Evolutionary conservation across 1,140 invertebrate genomes (phyloP), one percentile per base, ranked within the genome.

Genomic region (Ceratoteleas bidentatus): DNA sequence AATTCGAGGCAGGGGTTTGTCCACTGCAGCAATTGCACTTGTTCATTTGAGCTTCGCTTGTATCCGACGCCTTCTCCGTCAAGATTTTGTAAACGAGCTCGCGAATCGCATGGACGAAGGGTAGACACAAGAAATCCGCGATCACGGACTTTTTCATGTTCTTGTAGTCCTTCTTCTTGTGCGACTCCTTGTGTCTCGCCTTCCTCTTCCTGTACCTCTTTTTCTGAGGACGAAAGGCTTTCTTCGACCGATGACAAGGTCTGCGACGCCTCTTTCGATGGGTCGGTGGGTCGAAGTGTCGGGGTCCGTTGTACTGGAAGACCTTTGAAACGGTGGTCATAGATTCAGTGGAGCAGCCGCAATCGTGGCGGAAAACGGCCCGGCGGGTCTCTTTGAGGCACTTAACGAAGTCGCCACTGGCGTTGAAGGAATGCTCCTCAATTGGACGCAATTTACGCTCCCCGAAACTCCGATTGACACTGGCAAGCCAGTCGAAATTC

Each of bases 71-170:
- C 50, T 61, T 76, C 43, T 81, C 79, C 0, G 15, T 43, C 16
- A 81, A 65, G 33, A 81, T 68, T 52, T 81, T 81, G 32, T 76
- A 57, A 14, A 81, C 57, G n/a, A 76, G 6, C 9, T 69, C 60
- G 3, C 73, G 72, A 45, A 81, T 72, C 5, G 61, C 43, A 14
- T 75, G 64, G 0, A 65, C 49, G 14, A 81, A 81, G 14, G 78
- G 78, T 13, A 65, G 32, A 53, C 72, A 76, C 8, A 81, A 34
- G 4, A 81, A 52, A 34, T 76, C 65, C 2, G 60, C 47, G n/a
- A 76, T 49, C 0, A 65, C 33, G 6, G 78, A 81, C 13, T 60
- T 74, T 13, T 74, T 81, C 5, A 54, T n/a, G 33, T 65, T 38
- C 9, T 70, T 70, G 7, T 50, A 13, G 6, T 78, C 33, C 13